Evolutionary conservation across 2,797 vertebrate species (phyloP), one percentile per base, ranked within the genome.

Genomic region (Channa striata): DNA sequence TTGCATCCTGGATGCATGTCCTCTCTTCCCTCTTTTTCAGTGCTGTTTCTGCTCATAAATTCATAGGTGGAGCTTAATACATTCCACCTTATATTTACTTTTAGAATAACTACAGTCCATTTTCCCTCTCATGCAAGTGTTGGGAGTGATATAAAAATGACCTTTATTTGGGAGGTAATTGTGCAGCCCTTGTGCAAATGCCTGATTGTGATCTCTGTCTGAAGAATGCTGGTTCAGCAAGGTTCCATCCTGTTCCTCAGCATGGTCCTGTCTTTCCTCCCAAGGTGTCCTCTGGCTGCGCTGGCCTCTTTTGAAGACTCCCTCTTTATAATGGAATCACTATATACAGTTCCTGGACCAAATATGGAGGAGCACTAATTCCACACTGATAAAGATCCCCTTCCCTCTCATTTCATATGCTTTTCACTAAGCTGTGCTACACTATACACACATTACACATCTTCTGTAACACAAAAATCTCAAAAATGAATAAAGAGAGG

Each of bases 171-270:
- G 94, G 80, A 96, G 94, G 96, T 92, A 96, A 96, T 95, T 96
- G 95, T 94, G 89, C 67, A 89, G 92, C 92, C 89, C 90, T 91
- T 88, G 93, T 91, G 93, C 94, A 95, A 95, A 96, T 93, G 95
- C 95, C 95, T 95, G 97, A 98, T 99, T 97, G 96, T 91, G 93
- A 98, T 98, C 97, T 97, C 82, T 82, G 92, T 91, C 86, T 66
- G 77, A 92, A 95, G 95, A 97, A 90, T 97, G 97, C 97, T 97
- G 96, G 88, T 95, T 99, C 97, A 99, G 97, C 97, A 97, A 89
- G 95, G 96, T 95, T 95, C 95, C 94, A 94, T 95, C 94, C 78
- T 94, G 95, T 94, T 95, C 95, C 91, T 91, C 88, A 84, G 67
- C 94, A 90, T 96, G 95, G 95, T 96, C 96, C 94, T 94, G 21